Percentiles rank a stretch among this genome's conserved stretches.
These are phyloP conservation scores for Gnatocerus cornutus DNA, from an alignment of 2,888 invertebrate species.

Conservation along the genomic window DNA sequence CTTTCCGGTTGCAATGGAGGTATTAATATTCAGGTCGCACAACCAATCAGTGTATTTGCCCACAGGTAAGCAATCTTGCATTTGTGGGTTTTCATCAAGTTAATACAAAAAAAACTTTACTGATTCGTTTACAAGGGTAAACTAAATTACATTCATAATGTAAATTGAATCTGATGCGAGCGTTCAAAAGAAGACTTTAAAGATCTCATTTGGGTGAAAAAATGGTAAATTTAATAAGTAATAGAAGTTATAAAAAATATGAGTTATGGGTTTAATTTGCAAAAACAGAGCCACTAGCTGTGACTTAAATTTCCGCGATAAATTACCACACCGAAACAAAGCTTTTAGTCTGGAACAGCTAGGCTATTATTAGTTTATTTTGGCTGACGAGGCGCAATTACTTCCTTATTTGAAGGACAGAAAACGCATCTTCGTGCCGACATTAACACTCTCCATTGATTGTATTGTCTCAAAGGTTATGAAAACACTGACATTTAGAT, in stretches of 20 bases:
- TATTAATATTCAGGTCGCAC: not conserved
- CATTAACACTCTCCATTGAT: constrained; percentile 43
- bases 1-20: not conserved
- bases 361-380: constrained; percentile 7
- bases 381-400: constrained; percentile 1
- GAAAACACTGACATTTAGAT: constrained; percentile 42
- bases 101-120: constrained; percentile 2
- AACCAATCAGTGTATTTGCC: constrained; percentile 21
- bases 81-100: constrained; percentile 7
- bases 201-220: too few species aligned
- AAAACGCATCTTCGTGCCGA: constrained; percentile 19
- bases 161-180: too few species aligned
- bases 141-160: too few species aligned
- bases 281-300: too few species aligned
- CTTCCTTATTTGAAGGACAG: not conserved
- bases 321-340: too few species aligned
- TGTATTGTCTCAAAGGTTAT: constrained; percentile 44
- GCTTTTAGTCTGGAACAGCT: not conserved
- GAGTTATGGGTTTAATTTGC: too few species aligned
- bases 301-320: too few species aligned
- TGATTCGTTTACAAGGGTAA: constrained; percentile 1
- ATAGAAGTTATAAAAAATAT: too few species aligned
- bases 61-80: constrained; percentile 11
- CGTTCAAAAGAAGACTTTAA: too few species aligned
- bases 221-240: too few species aligned